Base-by-base conservation (phyloP, 2,797 vertebrate species). In the Gobionotothen gibberifrons region DNA sequence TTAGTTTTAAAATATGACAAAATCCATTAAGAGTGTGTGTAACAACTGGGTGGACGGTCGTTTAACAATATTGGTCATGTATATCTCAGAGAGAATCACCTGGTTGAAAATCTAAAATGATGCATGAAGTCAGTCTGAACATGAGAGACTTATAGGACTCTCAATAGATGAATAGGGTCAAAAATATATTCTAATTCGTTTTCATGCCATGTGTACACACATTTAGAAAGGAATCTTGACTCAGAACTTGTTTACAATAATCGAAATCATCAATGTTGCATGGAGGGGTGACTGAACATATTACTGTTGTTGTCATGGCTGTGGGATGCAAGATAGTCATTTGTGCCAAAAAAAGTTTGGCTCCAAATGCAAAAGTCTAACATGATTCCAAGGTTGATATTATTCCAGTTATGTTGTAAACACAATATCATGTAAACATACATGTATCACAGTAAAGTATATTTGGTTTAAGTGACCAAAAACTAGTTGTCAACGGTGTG, bases 331-430 rank as follows among this genome's bases (percentile, higher is more conserved):
- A 76, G 52, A 7, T 53, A 40, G 69, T 81, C 21, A 63, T 63
- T 69, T 73, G 76, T 85, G 78, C 79, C 84, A 79, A 82, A 85
- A 70, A 39, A 47, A 46, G 56, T 43, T 49, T n/a, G 46, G 29
- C 60, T 81, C 57, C 19, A 56, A 49, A 53, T 9, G 8, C 16
- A 40, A 49, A 56, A 4, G 6, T 53, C 17, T 32, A 46, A 57
- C 42, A 48, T 46, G 11, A 48, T 49, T 55, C 46, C 42, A 16
- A 11, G 16, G 32, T 66, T 58, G 52, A 43, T 54, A 71, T 57
- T 17, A 61, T 59, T 46, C 19, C 15, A 19, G 19, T 54, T 40
- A 47, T 56, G 40, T 66, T 67, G 11, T 36, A 44, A 54, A 65
- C 55, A 42, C 21, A 13, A 9, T 44, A 53, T 69, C 17, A 59